Evolutionary conservation across 2,113 vertebrate genomes (phyloP), one percentile per base, ranked within the genome.

Genomic region (Rattus norvegicus): DNA sequence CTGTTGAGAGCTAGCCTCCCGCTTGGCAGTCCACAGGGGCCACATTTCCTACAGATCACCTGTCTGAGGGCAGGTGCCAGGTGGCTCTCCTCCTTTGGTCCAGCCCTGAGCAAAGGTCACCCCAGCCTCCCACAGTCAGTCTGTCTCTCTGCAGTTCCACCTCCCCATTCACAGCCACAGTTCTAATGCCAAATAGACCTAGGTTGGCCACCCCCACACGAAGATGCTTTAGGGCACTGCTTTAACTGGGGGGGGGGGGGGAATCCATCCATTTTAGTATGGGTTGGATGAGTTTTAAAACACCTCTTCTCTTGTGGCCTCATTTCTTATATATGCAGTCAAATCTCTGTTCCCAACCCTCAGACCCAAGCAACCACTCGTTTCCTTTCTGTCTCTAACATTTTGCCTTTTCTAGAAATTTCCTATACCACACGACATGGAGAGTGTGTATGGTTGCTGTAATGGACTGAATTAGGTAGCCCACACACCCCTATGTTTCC

Each of bases 391-490:
- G 22, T 94, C 84, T 92, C 93, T 54, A 11, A 76, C 92, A 70
- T 87, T 92, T 59, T 65, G 16, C 67, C 67, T 94, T 75, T 87
- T 88, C 26, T 63, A 94, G 49, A 92, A 92, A 91, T 56, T 86
- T 92, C 56, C 54, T 86, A 67, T 10, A 73, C 3, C n/a, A 79
- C 30, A 88, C 2, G 65, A 70, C 16, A 30, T 70, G 5, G 80
- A 86, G 30, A 3, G 75, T 72, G 16, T 73, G 49, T 76, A 20
- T 30, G 39, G 20, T 22, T 95, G 91, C 65, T 72, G 39, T 89
- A 77, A 24, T 54, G 30, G 43, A 63, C 19, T 87, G 67, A 96
- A 63, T 65, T 72, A 54, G 14, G 8, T 56, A 24, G 11, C 5
- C 47, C n/a, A 73, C 16, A 39, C 22, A 30, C 12, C 39, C 36